Percentiles rank a stretch among this genome's conserved stretches.
phyloP scores from a whole-genome alignment of 1,140 invertebrate species.

The Hylaeus volcanicus region DNA sequence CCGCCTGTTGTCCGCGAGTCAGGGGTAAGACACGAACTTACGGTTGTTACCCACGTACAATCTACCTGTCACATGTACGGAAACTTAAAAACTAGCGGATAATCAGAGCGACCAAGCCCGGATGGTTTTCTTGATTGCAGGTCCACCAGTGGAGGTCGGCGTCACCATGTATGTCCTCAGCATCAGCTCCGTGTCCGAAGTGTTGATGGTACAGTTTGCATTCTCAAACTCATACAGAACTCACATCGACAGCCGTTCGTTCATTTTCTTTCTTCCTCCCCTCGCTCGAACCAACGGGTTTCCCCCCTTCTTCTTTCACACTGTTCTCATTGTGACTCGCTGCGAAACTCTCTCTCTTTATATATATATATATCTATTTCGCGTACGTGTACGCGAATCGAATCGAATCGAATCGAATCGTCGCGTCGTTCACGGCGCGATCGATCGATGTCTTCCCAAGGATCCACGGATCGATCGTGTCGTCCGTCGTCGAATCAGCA shows the following conservation, averaged over 20 bases:
- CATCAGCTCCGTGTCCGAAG: conserved; percentile 99
- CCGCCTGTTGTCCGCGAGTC: conserved; percentile 15
- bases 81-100: conserved; percentile 57
- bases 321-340: neutral
- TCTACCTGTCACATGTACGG: conserved; percentile 44
- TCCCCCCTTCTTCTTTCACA: conserved; percentile 8
- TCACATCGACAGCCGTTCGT: conserved; percentile 53
- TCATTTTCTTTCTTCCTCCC: conserved; percentile 43
- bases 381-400: neutral
- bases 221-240: conserved; percentile 77
- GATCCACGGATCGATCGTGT: conserved; percentile 26
- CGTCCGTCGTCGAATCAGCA: conserved; percentile 42
- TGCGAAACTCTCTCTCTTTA: neutral
- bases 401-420: conserved; percentile 7
- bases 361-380: no score
- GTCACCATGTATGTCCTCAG: conserved; percentile 99
- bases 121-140: conserved; percentile 87
- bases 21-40: conserved; percentile 41
- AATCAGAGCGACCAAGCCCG: conserved; percentile 76
- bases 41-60: conserved; percentile 20
- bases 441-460: conserved; percentile 24
- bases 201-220: conserved; percentile 93
- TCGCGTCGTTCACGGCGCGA: neutral
- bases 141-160: conserved; percentile 96
- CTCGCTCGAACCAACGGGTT: neutral